Evolutionary conservation across 2,113 vertebrate genomes (phyloP).

Genomic region (Hemibagrus wyckioides): DNA sequence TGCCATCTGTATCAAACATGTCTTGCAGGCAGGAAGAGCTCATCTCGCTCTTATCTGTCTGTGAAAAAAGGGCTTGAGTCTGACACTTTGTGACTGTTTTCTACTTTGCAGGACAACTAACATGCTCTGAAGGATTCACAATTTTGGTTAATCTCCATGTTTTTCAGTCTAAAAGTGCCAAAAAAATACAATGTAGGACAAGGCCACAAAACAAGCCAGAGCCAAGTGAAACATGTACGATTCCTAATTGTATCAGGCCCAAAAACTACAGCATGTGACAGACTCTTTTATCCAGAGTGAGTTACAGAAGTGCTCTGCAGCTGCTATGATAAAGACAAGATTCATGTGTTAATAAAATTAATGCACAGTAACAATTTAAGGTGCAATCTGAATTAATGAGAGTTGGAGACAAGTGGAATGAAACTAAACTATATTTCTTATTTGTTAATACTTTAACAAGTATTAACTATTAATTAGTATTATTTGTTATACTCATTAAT

Average conservation of each 20-base stretch:
- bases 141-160: not conserved
- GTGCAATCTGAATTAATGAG: no score
- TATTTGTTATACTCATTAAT: no score
- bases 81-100: not conserved
- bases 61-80: not conserved
- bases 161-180: not conserved
- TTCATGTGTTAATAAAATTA: not conserved
- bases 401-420: no score
- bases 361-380: not conserved
- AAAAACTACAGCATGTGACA: not conserved
- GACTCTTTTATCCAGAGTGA: not conserved
- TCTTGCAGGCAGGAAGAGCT: not conserved
- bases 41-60: slow-evolving; percentile 13
- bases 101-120: not conserved
- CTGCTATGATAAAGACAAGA: not conserved
- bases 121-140: not conserved
- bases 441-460: no score
- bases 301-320: not conserved
- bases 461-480: no score
- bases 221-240: not conserved
- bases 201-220: not conserved
- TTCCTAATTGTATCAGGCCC: not conserved
- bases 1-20: not conserved
- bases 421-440: no score
- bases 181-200: not conserved